A percentile compares a stretch with the other conserved stretches of the same genome.
These are phyloP conservation scores for Myanophis thanlyinensis DNA, from an alignment of 2,113 vertebrate genomes.

Conservation along the genomic window DNA sequence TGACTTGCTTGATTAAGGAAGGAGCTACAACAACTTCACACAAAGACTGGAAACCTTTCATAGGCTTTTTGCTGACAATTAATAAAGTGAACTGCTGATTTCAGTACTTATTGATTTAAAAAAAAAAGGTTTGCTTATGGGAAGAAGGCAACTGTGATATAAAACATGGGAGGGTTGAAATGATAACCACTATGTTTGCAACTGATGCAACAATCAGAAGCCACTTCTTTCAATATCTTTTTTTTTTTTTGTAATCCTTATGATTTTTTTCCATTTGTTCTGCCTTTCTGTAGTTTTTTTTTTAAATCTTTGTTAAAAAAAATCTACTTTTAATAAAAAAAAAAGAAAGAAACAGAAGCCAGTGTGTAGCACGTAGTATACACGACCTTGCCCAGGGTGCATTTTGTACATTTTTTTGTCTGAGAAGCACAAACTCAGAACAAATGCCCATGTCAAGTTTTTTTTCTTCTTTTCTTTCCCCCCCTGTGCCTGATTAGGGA, in stretches of 20 bases:
- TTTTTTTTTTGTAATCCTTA: not conserved
- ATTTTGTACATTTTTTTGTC: not conserved
- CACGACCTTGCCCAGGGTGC: not conserved
- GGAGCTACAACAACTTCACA: not conserved
- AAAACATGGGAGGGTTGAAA: not conserved
- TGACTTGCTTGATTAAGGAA: not conserved
- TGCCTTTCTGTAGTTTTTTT: not conserved
- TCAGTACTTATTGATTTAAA: not conserved
- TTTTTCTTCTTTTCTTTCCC: too few species aligned
- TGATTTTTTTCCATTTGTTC: not conserved
- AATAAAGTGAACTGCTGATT: not conserved
- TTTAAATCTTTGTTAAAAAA: not conserved
- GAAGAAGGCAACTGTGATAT: not conserved
- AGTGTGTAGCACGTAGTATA: not conserved
- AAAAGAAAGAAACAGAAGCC: not conserved
- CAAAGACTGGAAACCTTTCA: not conserved
- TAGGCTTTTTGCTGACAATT: not conserved
- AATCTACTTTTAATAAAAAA: not conserved
- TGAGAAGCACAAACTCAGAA: not conserved
- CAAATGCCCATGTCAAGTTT: constrained; percentile 3
- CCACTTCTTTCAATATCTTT: not conserved
- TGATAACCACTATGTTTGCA: not conserved
- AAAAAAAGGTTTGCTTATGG: not conserved
- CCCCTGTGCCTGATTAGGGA: constrained; percentile 6
- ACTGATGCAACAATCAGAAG: not conserved